These are phyloP conservation scores for Chiloscyllium punctatum DNA, from an alignment of 2,797 vertebrate genomes.

Conservation along the genomic window DNA sequence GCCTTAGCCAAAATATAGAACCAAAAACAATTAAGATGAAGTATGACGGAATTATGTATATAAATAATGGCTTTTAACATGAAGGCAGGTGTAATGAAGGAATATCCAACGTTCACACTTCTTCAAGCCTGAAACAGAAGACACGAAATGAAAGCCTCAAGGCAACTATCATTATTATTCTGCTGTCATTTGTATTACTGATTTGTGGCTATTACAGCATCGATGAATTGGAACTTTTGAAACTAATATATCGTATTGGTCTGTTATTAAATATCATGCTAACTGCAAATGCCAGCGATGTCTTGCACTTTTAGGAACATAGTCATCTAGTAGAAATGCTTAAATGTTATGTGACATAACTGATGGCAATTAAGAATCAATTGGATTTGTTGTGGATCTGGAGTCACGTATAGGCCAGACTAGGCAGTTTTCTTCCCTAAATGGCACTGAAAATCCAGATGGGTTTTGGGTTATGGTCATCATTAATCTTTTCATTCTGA, in stretches of 20 bases:
- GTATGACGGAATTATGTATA: neutral
- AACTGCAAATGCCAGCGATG: neutral
- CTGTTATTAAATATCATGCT: neutral
- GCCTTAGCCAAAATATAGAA: neutral
- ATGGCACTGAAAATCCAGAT: too few relatives aligned
- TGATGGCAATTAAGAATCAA: neutral
- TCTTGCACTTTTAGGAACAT: neutral
- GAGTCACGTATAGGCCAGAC: too few relatives aligned
- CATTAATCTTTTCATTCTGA: too few relatives aligned
- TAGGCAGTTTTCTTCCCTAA: too few relatives aligned
- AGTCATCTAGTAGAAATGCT: neutral
- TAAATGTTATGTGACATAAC: neutral
- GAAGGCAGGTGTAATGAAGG: neutral
- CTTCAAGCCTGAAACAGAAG: neutral
- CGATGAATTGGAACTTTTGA: neutral
- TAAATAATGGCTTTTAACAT: neutral
- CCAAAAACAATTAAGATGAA: neutral
- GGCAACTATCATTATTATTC: neutral
- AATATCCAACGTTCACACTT: neutral
- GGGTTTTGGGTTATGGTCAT: too few relatives aligned
- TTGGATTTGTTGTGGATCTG: too few relatives aligned
- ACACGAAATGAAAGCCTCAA: neutral
- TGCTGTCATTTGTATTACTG: neutral
- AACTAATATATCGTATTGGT: too few relatives aligned
- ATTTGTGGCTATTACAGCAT: neutral